Percentiles rank a stretch among this genome's conserved stretches.
These are phyloP conservation scores for Proterorhinus semilunaris DNA, from an alignment of 2,113 vertebrate species.

Conservation along the genomic window DNA sequence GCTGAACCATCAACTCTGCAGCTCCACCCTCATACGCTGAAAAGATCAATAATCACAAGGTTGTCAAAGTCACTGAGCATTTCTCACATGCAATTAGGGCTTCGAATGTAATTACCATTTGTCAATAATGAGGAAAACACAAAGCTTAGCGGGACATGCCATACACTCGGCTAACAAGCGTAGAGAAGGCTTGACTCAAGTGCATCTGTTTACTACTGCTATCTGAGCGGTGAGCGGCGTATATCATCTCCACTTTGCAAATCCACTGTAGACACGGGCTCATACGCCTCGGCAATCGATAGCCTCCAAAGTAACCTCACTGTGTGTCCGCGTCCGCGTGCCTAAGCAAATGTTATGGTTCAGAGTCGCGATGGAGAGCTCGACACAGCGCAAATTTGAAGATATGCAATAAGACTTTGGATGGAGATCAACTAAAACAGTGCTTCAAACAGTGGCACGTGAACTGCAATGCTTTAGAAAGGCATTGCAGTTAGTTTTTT, in stretches of 20 bases:
- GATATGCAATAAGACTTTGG: background rate
- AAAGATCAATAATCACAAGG: slow-evolving; percentile 7
- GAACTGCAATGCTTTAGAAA: too few relatives aligned
- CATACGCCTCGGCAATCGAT: background rate
- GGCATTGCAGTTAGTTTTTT: too few relatives aligned
- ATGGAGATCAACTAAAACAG: background rate
- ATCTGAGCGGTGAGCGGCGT: background rate
- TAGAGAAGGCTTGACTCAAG: background rate
- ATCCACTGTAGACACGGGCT: slow-evolving; percentile 9
- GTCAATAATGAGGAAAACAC: slow-evolving; percentile 5
- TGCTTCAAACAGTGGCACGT: too few relatives aligned
- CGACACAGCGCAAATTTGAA: background rate
- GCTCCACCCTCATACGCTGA: background rate
- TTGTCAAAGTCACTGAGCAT: background rate
- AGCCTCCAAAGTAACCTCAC: background rate
- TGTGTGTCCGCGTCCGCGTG: too few relatives aligned
- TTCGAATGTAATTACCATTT: slow-evolving; percentile 3
- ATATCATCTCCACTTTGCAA: slow-evolving; percentile 1
- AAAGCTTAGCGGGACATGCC: slow-evolving; percentile 3
- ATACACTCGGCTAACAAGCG: background rate
- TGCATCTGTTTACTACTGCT: slow-evolving; percentile 1
- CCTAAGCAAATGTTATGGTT: background rate
- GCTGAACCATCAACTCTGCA: background rate
- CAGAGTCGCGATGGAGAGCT: slow-evolving; percentile 1
- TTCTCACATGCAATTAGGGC: background rate